Percentiles rank a stretch among this genome's conserved stretches.
These are phyloP conservation scores for Oryctes rhinoceros DNA, from an alignment of 1,140 invertebrate genomes.

Conservation along the genomic window DNA sequence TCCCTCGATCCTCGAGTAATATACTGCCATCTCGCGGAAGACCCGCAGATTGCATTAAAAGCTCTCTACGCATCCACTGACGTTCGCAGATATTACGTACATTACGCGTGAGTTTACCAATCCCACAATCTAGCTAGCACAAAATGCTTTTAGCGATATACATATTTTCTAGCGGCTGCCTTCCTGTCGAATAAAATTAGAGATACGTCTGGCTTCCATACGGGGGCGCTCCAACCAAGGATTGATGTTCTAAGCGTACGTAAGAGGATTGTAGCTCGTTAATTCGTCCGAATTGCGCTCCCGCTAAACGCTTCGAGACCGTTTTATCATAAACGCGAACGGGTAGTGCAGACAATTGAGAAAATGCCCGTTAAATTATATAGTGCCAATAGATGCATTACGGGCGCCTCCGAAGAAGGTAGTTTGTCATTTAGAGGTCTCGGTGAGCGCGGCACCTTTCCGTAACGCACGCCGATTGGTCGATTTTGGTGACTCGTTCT, in stretches of 20 bases:
- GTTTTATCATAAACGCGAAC: slow-evolving; percentile 24
- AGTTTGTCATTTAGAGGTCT: too few relatives aligned
- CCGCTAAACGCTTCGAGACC: slow-evolving; percentile 16
- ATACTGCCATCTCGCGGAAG: too few relatives aligned
- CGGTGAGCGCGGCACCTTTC: too few relatives aligned
- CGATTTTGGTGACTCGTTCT: too few relatives aligned
- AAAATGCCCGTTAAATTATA: not conserved
- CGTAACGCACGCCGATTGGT: too few relatives aligned
- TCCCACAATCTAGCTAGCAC: slow-evolving; percentile 6
- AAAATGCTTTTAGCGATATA: slow-evolving; percentile 31
- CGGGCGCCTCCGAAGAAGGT: too few relatives aligned
- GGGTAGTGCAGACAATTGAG: not conserved
- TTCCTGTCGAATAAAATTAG: slow-evolving; percentile 34
- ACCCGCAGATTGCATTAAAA: too few relatives aligned
- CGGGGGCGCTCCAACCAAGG: slow-evolving; percentile 26
- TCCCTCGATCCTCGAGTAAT: too few relatives aligned
- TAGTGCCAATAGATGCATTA: too few relatives aligned
- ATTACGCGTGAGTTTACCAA: not conserved
- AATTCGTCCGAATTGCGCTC: slow-evolving; percentile 26
- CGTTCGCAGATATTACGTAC: too few relatives aligned
- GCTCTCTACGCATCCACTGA: too few relatives aligned
- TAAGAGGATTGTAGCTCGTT: slow-evolving; percentile 15
- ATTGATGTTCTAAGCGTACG: slow-evolving; percentile 3
- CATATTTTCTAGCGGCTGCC: slow-evolving; percentile 10
- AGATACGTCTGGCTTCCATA: slow-evolving; percentile 28